Conservation (phyloP, 2,113 vertebrate species). For the Pachyramphus minor region DNA sequence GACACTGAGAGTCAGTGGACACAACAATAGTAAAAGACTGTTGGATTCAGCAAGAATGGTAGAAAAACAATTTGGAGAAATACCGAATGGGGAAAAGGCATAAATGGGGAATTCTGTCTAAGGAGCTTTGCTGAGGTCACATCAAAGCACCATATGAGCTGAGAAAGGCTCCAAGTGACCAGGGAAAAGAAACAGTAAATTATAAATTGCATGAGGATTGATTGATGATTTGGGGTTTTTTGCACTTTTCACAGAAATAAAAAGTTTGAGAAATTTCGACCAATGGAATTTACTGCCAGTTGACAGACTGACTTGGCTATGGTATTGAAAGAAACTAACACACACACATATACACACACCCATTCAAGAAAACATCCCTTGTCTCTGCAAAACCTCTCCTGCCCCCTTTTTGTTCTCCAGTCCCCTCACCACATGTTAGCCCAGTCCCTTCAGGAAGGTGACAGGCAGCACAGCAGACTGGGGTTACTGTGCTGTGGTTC, state of each 20-base stretch:
- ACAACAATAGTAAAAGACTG: not conserved
- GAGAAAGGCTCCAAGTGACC: not conserved
- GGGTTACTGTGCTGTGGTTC: not conserved
- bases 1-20: not conserved
- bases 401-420: not conserved
- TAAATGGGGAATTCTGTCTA: not conserved
- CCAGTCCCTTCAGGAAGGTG: not conserved
- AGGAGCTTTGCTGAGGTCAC: not conserved
- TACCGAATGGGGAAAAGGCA: not conserved
- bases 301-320: not conserved
- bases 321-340: not conserved
- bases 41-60: not conserved
- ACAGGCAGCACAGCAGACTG: not conserved
- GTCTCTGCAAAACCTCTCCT: not conserved
- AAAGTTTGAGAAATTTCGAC: not conserved
- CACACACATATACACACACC: fast-evolving
- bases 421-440: fast-evolving
- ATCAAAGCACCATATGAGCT: not conserved
- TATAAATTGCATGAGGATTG: not conserved
- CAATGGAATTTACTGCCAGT: not conserved
- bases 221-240: not conserved
- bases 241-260: not conserved
- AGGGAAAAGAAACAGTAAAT: not conserved
- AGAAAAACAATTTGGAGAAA: not conserved
- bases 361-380: not conserved